phyloP scores from a whole-genome alignment of 37 sponge, comb jelly and placozoan species.

The Chondrosia reniformis region DNA sequence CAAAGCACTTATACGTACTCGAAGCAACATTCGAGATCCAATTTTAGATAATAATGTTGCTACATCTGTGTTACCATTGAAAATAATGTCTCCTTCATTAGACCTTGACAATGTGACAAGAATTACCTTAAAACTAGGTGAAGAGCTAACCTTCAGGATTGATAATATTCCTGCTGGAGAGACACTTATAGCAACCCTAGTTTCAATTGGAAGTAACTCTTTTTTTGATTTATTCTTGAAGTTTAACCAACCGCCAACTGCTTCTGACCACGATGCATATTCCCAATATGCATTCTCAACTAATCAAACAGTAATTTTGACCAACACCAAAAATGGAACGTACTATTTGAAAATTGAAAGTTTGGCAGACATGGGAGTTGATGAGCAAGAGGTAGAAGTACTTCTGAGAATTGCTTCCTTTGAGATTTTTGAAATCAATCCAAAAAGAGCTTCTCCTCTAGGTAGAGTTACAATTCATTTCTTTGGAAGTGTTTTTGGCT shows the following conservation, averaged over 20 bases:
- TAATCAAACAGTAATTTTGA: slow-evolving; percentile 19
- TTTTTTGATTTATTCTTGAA: slow-evolving; percentile 22
- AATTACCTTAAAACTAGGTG: slow-evolving; percentile 4
- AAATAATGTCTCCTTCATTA: neutral
- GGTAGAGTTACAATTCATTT: slow-evolving; percentile 15
- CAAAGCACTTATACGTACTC: slow-evolving; percentile 18
- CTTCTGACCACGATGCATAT: slow-evolving; percentile 19
- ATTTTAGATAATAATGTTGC: slow-evolving; percentile 26
- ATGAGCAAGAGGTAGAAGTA: neutral
- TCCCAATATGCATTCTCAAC: slow-evolving; percentile 1
- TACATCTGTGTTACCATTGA: neutral
- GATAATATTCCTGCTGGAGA: slow-evolving; percentile 18
- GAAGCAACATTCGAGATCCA: slow-evolving; percentile 30
- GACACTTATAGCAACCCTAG: slow-evolving; percentile 21
- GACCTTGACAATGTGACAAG: neutral
- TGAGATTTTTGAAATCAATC: slow-evolving; percentile 26
- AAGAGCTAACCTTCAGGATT: slow-evolving; percentile 18
- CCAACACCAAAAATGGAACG: slow-evolving; percentile 15
- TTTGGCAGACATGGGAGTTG: neutral
- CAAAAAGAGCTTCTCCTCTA: slow-evolving; percentile 10
- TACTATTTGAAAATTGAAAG: slow-evolving; percentile 27
- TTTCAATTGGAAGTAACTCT: neutral
- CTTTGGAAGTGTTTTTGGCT: slow-evolving; percentile 25
- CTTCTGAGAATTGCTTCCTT: slow-evolving; percentile 23
- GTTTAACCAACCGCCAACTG: slow-evolving; percentile 26